phyloP scores from a whole-genome alignment of 2,888 invertebrate species.

The Rhopalosiphum nymphaeae region DNA sequence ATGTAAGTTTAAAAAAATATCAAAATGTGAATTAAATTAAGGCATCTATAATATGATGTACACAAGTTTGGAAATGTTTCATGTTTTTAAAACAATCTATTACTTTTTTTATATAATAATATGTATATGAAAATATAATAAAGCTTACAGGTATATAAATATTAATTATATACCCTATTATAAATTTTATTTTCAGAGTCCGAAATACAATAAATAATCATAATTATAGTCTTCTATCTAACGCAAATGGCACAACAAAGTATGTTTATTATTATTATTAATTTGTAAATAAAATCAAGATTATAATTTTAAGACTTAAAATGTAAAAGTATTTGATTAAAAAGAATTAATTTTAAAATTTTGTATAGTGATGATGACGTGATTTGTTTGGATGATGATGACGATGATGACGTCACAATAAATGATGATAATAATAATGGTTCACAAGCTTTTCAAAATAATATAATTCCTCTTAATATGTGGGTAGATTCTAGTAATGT shows the following conservation, averaged over 20 bases:
- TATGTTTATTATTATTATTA: background rate
- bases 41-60: background rate
- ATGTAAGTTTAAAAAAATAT: background rate
- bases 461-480: background rate
- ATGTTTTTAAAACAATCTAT: background rate
- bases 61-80: background rate
- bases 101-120: background rate
- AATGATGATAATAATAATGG: background rate
- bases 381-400: conserved; percentile 49
- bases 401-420: background rate
- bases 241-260: background rate
- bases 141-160: no score
- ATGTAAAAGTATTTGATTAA: background rate
- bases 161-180: background rate
- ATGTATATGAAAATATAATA: no score
- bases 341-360: background rate
- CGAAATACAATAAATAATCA: background rate
- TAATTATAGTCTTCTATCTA: background rate
- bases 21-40: background rate
- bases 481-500: background rate
- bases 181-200: background rate
- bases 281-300: background rate
- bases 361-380: background rate
- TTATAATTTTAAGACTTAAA: background rate
- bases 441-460: background rate